Evolutionary conservation across 2,113 vertebrate species (phyloP).

Genomic region (Stegostoma tigrinum): DNA sequence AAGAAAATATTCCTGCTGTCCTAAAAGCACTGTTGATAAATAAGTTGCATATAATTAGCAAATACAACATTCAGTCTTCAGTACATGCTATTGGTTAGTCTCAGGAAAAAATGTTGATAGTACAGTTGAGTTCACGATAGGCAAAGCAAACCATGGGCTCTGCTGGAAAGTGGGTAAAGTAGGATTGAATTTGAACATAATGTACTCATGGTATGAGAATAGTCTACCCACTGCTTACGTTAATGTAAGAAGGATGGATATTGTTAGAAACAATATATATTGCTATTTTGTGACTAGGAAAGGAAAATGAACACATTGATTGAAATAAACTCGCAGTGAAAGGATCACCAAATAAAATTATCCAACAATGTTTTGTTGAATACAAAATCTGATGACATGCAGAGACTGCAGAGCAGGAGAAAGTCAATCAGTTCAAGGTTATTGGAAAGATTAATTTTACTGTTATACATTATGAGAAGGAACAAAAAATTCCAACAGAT

Average conservation of each 20-base stretch:
- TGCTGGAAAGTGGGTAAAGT: background rate
- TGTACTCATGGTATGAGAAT: slow-evolving; percentile 43
- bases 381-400: background rate
- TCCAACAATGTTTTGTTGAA: background rate
- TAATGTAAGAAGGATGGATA: background rate
- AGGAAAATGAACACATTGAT: background rate
- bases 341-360: background rate
- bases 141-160: background rate
- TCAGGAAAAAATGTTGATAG: background rate
- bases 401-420: background rate
- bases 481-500: background rate
- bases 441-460: background rate
- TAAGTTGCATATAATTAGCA: background rate
- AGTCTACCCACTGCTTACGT: background rate
- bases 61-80: background rate
- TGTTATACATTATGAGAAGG: background rate
- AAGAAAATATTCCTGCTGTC: background rate
- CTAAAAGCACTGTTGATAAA: background rate
- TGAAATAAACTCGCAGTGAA: background rate
- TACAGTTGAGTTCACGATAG: background rate
- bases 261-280: background rate
- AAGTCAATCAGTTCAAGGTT: background rate
- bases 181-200: background rate
- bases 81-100: background rate
- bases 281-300: background rate